Evolutionary conservation across 2,888 invertebrate genomes (phyloP), one percentile per base, ranked within the genome.

Genomic region (Noctuana brunneofusca): DNA sequence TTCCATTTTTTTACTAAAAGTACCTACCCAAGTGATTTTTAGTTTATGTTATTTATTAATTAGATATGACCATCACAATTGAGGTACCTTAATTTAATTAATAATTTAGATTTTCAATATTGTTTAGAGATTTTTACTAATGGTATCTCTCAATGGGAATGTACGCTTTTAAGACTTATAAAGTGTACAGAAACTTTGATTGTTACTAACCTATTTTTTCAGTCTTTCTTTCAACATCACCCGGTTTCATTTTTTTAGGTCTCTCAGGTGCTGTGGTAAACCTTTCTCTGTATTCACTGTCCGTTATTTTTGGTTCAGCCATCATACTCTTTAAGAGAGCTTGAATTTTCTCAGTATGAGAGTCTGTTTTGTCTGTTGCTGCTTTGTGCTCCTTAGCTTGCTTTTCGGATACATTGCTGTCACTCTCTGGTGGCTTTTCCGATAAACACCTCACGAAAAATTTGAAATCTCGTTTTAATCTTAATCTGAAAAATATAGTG

Each of bases 341-440:
- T 68, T 92, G 90, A 54, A 92, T 87, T 71, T 87, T 92, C 54
- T 88, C 86, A 11, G 83, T 85, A 35, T 75, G 78, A 14, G 80
- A 74, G 2, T 84, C 80, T 5, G 9, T 11, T 43, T 63, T 63
- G 4, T 41, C 20, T 14, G 6, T 63, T 4, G 38, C 6, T 43
- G 2, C 16, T 56, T 50, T 50, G 38, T 73, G 73, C 35, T 78
- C 75, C 9, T 79, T 72, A 50, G 67, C 58, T 20, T 67, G 59
- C 9, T 70, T 68, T 67, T 70, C 79, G 8, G 75, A 70, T 18
- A 62, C 20, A 66, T 84, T 84, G 4, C 71, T 80, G 74, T 87
- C 87, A 6, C 70, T 68, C 60, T 86, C 86, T 63, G 85, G 70
- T 12, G 73, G 67, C 65, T 69, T 76, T 24, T 75, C 73, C 8